phyloP scores from a whole-genome alignment of 2,888 invertebrate genomes.

The Plagiodera versicolora region DNA sequence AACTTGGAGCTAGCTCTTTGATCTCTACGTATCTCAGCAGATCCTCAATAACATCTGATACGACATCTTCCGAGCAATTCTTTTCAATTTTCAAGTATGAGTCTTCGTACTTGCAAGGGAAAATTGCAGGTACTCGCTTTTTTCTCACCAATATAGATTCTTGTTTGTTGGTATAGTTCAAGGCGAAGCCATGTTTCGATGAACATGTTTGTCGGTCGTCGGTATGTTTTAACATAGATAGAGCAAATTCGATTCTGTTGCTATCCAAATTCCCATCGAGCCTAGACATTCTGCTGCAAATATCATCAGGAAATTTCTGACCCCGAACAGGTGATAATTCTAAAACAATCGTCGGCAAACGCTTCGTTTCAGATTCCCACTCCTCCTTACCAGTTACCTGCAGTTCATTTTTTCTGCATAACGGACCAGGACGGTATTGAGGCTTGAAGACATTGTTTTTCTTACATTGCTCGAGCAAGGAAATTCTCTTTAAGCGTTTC shows the following conservation, averaged over 20 bases:
- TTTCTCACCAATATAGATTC: slow-evolving; percentile 58
- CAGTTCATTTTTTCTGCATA: slow-evolving; percentile 57
- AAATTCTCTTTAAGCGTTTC: slow-evolving; percentile 40
- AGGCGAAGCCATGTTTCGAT: slow-evolving; percentile 57
- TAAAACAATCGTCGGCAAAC: slow-evolving; percentile 58
- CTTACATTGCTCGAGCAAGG: slow-evolving; percentile 49
- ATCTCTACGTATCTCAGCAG: slow-evolving; percentile 65
- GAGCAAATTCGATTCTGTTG: slow-evolving; percentile 61
- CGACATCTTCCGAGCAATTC: slow-evolving; percentile 4
- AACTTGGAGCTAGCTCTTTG: slow-evolving; percentile 60
- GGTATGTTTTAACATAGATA: slow-evolving; percentile 55
- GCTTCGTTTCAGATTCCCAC: slow-evolving; percentile 56
- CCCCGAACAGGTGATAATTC: slow-evolving; percentile 58
- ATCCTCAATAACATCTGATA: slow-evolving; percentile 54
- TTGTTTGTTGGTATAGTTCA: slow-evolving; percentile 63
- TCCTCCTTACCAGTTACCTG: slow-evolving; percentile 54
- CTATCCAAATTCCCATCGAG: slow-evolving; percentile 54
- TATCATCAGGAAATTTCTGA: slow-evolving; percentile 54
- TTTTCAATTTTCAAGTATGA: slow-evolving; percentile 6
- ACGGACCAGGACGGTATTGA: slow-evolving; percentile 62
- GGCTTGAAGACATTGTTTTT: slow-evolving; percentile 44
- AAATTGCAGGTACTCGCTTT: slow-evolving; percentile 13
- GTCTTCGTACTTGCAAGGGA: neutral
- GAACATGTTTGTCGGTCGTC: slow-evolving; percentile 34
- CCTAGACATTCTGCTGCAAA: slow-evolving; percentile 54